Base-by-base conservation (phyloP, 2,888 invertebrate genomes). In the Seira musarum region DNA sequence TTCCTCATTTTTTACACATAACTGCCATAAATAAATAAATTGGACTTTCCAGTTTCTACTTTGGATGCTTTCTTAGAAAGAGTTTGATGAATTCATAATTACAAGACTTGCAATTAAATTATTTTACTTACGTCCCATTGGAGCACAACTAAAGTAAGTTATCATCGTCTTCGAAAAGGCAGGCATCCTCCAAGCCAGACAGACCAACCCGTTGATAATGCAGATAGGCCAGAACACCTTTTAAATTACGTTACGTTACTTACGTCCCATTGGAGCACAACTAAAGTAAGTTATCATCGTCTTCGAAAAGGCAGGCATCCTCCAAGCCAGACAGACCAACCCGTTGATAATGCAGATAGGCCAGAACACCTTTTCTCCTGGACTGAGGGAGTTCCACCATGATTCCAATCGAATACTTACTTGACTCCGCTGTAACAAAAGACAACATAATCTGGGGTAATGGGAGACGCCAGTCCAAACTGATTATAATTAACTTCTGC, bases 261-360 rank as follows among this genome's bases (percentile, higher is more conserved):
- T 90, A 94, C 94, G 91, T 86, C 94, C 92, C 21, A 92, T 92
- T 53, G 96, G 96, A 89, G 94, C 94, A 72, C 94, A 93, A 87
- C 93, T 93, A 90, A 98, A 98, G 89, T 95, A 96, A 88, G 92
- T 93, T 66, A 94, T 88, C 96, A 98, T 96, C 19, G 91, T 89
- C 1, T 92, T 91, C 77, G 93, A 93, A 30, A 94, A 88, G 15
- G 91, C 87, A 10, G 94, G 95, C 2, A 96, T 89, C 83, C 93
- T 91, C 97, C 97, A 98, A 67, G 94, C 91, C 0, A 92, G 89
- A 89, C 95, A 97, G 0, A 97, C 95, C 21, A 94, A 85, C 0
- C 93, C 88, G 90, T 98, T 98, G 6, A 93, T 88, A 8, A 93
- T 92, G 87, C 94, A 93, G 86, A 98, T 93, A 1, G 95, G 94